Conservation (phyloP, 2,797 vertebrate genomes). For the Periparus ater region DNA sequence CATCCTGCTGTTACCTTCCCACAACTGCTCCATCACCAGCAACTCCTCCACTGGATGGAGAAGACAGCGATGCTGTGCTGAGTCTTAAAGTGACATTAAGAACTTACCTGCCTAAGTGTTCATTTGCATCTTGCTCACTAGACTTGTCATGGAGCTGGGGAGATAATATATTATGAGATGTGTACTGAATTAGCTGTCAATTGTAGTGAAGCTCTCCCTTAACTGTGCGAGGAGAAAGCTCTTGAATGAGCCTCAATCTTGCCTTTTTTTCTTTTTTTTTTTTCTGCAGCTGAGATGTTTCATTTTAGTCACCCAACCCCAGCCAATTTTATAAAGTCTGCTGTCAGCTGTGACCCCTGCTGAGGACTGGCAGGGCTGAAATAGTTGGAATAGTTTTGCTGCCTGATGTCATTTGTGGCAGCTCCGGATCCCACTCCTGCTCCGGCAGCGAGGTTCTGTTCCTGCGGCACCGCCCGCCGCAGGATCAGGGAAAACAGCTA, state of each 20-base stretch:
- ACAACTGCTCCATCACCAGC: conserved; percentile 54
- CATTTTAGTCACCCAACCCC: conserved; percentile 58
- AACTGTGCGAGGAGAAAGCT: conserved; percentile 40
- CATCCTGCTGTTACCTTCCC: conserved; percentile 64
- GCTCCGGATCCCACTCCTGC: neutral
- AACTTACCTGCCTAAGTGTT: conserved; percentile 46
- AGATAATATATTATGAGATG: conserved; percentile 62
- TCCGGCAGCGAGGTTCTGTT: neutral
- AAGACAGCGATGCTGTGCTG: conserved; percentile 30
- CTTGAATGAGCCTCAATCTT: conserved; percentile 33
- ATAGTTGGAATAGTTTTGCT: conserved; percentile 62
- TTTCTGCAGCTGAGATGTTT: conserved; percentile 20
- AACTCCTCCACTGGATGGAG: conserved; percentile 16
- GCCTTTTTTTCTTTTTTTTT: neutral
- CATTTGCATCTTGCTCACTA: conserved; percentile 49
- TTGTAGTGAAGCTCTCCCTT: conserved; percentile 69
- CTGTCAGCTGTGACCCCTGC: conserved; percentile 68
- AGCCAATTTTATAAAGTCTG: conserved; percentile 48
- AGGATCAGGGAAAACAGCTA: neutral
- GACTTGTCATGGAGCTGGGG: conserved; percentile 42
- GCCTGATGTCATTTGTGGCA: conserved; percentile 61
- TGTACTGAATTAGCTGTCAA: conserved; percentile 69
- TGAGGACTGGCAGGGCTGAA: conserved; percentile 61
- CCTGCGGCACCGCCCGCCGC: neutral
- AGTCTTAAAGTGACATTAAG: conserved; percentile 53